Evolutionary conservation across 2,888 invertebrate species (phyloP), one percentile per base, ranked within the genome.

Genomic region (Lepidonotus clava): DNA sequence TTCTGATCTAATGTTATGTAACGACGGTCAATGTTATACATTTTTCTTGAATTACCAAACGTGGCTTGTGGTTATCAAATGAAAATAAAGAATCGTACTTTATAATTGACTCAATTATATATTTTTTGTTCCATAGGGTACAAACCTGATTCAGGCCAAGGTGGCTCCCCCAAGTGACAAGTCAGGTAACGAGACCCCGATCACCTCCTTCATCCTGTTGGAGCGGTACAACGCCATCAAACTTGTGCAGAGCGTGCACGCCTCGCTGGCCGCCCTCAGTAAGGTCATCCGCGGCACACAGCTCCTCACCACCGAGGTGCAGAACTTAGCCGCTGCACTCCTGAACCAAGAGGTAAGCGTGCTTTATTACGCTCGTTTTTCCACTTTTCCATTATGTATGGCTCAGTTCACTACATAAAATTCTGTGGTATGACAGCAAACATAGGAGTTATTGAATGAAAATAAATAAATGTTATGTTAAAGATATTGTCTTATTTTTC

Each of bases 201-300:
- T 97, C 5, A 93, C 95, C 51, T 95, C 95, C 5, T 97, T 97
- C 92, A 94, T 97, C 24, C 90, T 92, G 1, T 95, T 96, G 89
- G 97, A 97, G 92, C 95, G 95, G 87, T 95, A 94, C 87, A 95
- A 95, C 88, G 96, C 96, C 0, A 93, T 96, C n/a, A 94, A 92
- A 83, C 93, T 96, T 67, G 95, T 97, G 11, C 96, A 96, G 91
- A 92, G 93, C 34, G 95, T 97, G 8, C 96, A 97, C 90, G 94
- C 95, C 85, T 94, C 95, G 67, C 94, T 97, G 86, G 95, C 96
- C 0, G 93, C 94, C 1, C 94, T 97, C 21, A 96, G 96, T 90
- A 96, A 95, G 92, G 95, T 96, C 56, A 95, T 96, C 87, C 95
- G 96, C 90, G 96, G 96, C 21, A 94, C 95, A n/a, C 92, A 95